These are phyloP conservation scores for Bedellia somnulentella DNA, from an alignment of 2,888 invertebrate genomes.

Conservation along the genomic window DNA sequence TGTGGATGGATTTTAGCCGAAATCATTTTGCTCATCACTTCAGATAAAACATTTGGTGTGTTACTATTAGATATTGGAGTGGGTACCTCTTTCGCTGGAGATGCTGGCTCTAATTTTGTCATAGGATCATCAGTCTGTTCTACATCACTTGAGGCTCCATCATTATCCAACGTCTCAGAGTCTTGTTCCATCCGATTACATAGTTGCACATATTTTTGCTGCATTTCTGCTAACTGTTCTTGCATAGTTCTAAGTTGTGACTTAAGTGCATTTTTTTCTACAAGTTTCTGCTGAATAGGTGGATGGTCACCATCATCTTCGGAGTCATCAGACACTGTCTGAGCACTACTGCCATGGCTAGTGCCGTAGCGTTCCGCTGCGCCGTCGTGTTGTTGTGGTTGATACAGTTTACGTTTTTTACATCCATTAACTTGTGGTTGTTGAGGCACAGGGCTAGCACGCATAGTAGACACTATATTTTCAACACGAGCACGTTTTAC, in stretches of 20 bases:
- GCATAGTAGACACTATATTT: conserved; percentile 93
- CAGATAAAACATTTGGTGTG: conserved; percentile 61
- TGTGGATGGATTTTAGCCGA: conserved; percentile 64
- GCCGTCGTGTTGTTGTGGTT: conserved; percentile 89
- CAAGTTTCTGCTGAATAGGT: conserved; percentile 80
- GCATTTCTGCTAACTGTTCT: conserved; percentile 88
- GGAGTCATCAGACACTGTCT: conserved; percentile 66
- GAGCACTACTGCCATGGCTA: conserved; percentile 49
- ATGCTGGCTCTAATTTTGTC: conserved; percentile 62
- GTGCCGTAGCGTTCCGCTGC: conserved; percentile 63
- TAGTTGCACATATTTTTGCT: conserved; percentile 85
- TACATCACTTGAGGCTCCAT: conserved; percentile 74
- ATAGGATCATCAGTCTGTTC: conserved; percentile 57
- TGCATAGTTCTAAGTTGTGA: conserved; percentile 85
- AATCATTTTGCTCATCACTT: conserved; percentile 70
- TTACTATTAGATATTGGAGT: conserved; percentile 41
- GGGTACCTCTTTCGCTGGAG: conserved; percentile 53
- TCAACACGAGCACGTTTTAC: conserved; percentile 92
- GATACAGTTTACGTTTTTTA: conserved; percentile 93
- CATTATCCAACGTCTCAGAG: conserved; percentile 73
- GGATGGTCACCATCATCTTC: conserved; percentile 77
- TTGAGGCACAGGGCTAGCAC: conserved; percentile 78
- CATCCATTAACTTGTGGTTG: conserved; percentile 85
- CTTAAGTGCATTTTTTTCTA: conserved; percentile 84
- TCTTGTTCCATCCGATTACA: conserved; percentile 84